Evolutionary conservation across 2,113 vertebrate species (phyloP).

Genomic region (Trematomus loennbergii): DNA sequence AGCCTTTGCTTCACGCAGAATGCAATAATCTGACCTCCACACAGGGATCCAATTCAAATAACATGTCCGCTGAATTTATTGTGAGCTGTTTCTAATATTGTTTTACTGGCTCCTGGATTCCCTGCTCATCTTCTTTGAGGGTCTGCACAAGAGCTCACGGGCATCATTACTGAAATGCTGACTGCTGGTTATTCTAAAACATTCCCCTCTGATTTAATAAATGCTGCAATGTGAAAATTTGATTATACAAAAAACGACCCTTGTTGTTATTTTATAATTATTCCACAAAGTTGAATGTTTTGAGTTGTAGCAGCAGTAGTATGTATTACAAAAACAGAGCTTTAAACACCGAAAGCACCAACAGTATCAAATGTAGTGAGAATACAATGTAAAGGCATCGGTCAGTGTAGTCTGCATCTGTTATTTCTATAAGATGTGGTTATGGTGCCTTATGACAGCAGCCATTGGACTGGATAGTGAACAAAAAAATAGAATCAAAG

Average conservation of each 20-base stretch:
- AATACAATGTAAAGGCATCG: too few species aligned
- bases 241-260: neutral
- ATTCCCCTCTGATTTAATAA: neutral
- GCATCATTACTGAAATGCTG: constrained; percentile 45
- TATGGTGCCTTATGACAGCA: neutral
- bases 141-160: constrained; percentile 6
- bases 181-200: constrained; percentile 23
- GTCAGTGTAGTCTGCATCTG: neutral
- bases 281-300: constrained; percentile 1
- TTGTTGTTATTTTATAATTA: constrained; percentile 9
- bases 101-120: neutral
- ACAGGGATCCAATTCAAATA: constrained; percentile 15
- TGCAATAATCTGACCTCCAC: constrained; percentile 10
- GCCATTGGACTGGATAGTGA: neutral
- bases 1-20: too few species aligned
- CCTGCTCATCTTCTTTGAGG: neutral
- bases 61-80: constrained; percentile 2
- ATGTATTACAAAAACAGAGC: neutral
- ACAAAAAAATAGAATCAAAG: neutral
- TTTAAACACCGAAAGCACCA: neutral
- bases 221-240: constrained; percentile 5
- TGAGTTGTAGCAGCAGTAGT: neutral
- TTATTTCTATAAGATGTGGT: neutral
- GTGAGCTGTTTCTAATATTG: constrained; percentile 32
- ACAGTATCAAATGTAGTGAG: too few species aligned